phyloP scores from a whole-genome alignment of 2,797 vertebrate species.

The Muscicapa comitata region DNA sequence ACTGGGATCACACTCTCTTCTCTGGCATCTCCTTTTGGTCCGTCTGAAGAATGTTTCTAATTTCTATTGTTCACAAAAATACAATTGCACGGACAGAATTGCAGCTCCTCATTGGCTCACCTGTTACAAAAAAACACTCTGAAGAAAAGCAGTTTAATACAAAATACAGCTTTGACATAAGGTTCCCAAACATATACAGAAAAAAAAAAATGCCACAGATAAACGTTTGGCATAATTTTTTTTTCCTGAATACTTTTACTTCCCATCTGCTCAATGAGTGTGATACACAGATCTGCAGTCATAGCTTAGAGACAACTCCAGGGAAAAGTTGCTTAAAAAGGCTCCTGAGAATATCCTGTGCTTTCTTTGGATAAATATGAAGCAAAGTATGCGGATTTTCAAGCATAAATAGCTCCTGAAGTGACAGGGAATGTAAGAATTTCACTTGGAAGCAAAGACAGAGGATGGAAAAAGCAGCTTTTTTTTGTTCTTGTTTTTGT shows the following conservation, averaged over 20 bases:
- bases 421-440: neutral
- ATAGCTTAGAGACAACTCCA: neutral
- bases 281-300: neutral
- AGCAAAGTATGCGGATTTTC: neutral
- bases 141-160: neutral
- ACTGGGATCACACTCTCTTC: neutral
- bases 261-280: neutral
- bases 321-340: neutral
- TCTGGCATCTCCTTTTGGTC: neutral
- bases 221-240: neutral
- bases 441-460: neutral
- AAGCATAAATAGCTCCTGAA: neutral
- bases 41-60: neutral
- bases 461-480: neutral
- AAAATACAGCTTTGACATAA: neutral
- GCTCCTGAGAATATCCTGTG: neutral
- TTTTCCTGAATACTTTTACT: neutral
- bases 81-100: fast-evolving
- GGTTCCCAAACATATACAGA: neutral
- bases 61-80: neutral
- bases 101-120: neutral
- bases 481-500: neutral
- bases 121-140: neutral
- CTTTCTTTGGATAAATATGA: neutral
- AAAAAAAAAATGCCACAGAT: neutral